Evolutionary conservation across 2,797 vertebrate species (phyloP).

Genomic region (Micrastur ruficollis): DNA sequence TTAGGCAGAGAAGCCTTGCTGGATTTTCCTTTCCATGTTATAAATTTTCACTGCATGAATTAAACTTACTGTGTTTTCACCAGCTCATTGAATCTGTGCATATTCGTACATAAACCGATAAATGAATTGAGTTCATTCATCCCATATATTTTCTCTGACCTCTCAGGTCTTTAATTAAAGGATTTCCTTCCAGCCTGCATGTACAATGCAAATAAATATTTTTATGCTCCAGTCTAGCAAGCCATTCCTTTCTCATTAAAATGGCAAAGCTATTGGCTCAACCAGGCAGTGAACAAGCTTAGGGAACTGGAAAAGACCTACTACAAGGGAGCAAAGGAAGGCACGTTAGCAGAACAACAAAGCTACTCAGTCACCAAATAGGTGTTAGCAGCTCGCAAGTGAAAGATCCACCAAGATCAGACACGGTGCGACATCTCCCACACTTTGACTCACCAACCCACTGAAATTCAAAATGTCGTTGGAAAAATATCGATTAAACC

Average conservation of each 20-base stretch:
- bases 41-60: not conserved
- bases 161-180: slow-evolving; percentile 30
- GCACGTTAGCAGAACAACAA: not conserved
- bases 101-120: not conserved
- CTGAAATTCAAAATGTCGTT: not conserved
- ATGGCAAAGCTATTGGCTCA: slow-evolving; percentile 6
- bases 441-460: not conserved
- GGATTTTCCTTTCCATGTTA: not conserved
- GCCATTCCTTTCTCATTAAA: slow-evolving; percentile 38
- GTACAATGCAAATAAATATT: not conserved
- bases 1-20: not conserved
- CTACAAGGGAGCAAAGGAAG: not conserved
- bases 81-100: not conserved
- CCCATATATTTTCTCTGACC: not conserved
- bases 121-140: not conserved
- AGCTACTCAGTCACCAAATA: not conserved
- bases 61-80: not conserved
- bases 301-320: slow-evolving; percentile 23
- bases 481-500: fast-evolving
- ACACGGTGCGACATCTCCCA: not conserved
- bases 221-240: not conserved
- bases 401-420: not conserved
- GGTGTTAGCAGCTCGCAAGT: not conserved
- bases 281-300: not conserved
- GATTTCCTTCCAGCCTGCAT: not conserved